Evolutionary conservation across 2,888 invertebrate species (phyloP).

Genomic region (Scaptomyza caliginosa): DNA sequence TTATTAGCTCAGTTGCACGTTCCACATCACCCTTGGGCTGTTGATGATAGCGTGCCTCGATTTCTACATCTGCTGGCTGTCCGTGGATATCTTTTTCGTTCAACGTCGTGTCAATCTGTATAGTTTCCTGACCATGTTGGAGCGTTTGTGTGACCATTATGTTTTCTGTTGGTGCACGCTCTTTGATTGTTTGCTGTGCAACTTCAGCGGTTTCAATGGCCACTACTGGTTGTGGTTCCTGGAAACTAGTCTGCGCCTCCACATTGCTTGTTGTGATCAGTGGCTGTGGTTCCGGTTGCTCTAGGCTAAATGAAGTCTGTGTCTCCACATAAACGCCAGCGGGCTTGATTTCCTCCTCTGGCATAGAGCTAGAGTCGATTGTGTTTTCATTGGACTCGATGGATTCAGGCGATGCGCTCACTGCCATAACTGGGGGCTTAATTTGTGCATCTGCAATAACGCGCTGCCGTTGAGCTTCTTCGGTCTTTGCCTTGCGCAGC

Average conservation of each 20-base stretch:
- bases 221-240: slow-evolving; percentile 37
- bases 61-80: slow-evolving; percentile 86
- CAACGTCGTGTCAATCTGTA: slow-evolving; percentile 89
- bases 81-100: slow-evolving; percentile 85
- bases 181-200: slow-evolving; percentile 82
- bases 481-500: slow-evolving; percentile 68
- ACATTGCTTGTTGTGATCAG: slow-evolving; percentile 76
- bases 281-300: slow-evolving; percentile 73
- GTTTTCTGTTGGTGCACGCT: slow-evolving; percentile 86
- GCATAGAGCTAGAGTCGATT: slow-evolving; percentile 89
- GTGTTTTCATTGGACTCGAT: slow-evolving; percentile 84
- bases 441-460: slow-evolving; percentile 76
- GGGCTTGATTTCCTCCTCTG: slow-evolving; percentile 87
- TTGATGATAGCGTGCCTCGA: slow-evolving; percentile 89
- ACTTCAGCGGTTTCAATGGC: slow-evolving; percentile 76
- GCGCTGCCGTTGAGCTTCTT: slow-evolving; percentile 72
- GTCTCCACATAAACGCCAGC: slow-evolving; percentile 86
- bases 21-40: slow-evolving; percentile 85
- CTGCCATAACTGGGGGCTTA: slow-evolving; percentile 53
- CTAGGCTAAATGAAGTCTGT: slow-evolving; percentile 87
- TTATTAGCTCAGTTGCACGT: slow-evolving; percentile 88
- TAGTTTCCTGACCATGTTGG: slow-evolving; percentile 88
- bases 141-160: slow-evolving; percentile 88
- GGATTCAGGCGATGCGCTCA: slow-evolving; percentile 72
- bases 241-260: slow-evolving; percentile 87